phyloP scores from a whole-genome alignment of 1,140 invertebrate species.

The Oryctes rhinoceros region DNA sequence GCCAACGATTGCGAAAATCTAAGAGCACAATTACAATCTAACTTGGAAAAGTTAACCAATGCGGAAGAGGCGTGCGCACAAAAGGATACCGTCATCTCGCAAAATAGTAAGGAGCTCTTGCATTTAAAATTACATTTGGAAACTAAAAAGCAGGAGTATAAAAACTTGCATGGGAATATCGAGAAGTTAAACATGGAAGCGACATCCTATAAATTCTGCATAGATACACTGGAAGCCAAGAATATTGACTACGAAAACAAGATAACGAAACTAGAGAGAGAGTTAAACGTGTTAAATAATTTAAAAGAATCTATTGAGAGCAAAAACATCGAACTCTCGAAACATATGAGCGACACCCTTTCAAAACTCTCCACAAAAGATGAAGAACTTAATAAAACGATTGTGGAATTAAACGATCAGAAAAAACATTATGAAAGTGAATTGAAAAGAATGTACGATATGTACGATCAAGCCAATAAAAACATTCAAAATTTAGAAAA shows the following conservation, averaged over 20 bases:
- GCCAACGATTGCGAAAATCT: neutral
- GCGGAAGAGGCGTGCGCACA: constrained; percentile 8
- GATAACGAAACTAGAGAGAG: constrained; percentile 36
- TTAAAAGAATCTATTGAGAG: constrained; percentile 27
- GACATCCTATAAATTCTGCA: constrained; percentile 29
- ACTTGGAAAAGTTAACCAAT: constrained; percentile 13
- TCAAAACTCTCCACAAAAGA: constrained; percentile 38
- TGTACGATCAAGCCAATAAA: constrained; percentile 13
- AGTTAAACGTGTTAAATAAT: constrained; percentile 33
- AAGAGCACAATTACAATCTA: constrained; percentile 21
- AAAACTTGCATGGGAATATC: constrained; percentile 29
- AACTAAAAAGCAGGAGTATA: constrained; percentile 27
- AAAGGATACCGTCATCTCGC: constrained; percentile 27
- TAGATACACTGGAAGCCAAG: constrained; percentile 31
- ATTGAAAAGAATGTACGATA: neutral
- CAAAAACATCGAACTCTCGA: constrained; percentile 38
- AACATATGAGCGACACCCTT: constrained; percentile 21
- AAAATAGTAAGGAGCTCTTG: constrained; percentile 17
- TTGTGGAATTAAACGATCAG: constrained; percentile 25
- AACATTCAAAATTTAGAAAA: constrained; percentile 33
- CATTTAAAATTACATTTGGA: constrained; percentile 38
- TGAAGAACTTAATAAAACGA: constrained; percentile 38
- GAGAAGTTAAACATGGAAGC: constrained; percentile 20
- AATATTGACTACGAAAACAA: constrained; percentile 26
- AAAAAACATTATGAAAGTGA: constrained; percentile 41